Evolutionary conservation across 2,888 invertebrate species (phyloP).

Genomic region (Apotomis turbidana): DNA sequence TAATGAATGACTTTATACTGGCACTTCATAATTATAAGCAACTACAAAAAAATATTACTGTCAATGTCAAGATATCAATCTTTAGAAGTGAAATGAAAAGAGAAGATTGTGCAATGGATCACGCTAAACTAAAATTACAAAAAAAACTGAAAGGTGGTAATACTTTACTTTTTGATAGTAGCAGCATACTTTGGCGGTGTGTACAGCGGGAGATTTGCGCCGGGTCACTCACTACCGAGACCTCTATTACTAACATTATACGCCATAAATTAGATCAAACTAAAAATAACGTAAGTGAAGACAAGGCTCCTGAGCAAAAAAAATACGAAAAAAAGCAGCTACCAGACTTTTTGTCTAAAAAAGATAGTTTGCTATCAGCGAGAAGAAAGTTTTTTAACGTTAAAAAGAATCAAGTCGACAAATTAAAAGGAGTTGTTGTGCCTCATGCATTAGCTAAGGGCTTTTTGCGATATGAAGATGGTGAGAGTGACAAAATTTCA

Average conservation of each 20-base stretch:
- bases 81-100: no score
- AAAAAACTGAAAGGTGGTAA: no score
- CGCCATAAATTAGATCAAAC: slow-evolving; percentile 5
- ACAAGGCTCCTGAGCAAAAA: slow-evolving; percentile 14
- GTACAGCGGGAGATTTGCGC: slow-evolving; percentile 4
- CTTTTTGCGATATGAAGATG: slow-evolving; percentile 15
- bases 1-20: no score
- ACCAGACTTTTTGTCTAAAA: slow-evolving; percentile 11
- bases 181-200: slow-evolving; percentile 10
- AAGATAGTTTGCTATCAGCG: slow-evolving; percentile 5
- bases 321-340: slow-evolving; percentile 9
- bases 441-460: slow-evolving; percentile 7
- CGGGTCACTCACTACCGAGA: slow-evolving; percentile 10
- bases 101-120: no score
- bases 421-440: neutral
- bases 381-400: slow-evolving; percentile 14
- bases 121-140: no score
- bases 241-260: slow-evolving; percentile 10
- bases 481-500: slow-evolving; percentile 5
- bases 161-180: no score
- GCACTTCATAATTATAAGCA: no score
- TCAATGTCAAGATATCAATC: no score
- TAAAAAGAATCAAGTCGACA: neutral
- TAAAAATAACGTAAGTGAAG: slow-evolving; percentile 10
- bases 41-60: no score